phyloP scores from a whole-genome alignment of 2,113 vertebrate species.

The Megalops atlanticus region DNA sequence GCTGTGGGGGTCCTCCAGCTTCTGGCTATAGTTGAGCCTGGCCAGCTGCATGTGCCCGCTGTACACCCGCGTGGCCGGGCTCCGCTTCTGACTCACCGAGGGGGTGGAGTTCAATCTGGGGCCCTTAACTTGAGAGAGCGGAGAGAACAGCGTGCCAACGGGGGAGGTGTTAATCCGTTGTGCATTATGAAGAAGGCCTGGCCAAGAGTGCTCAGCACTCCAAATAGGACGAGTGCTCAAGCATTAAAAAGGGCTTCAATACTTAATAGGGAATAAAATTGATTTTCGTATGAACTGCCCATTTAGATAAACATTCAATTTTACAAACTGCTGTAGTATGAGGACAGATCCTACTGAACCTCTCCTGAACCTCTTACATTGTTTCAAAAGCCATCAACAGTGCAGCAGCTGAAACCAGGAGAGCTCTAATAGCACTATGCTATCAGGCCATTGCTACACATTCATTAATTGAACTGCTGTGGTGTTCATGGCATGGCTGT shows the following conservation, averaged over 20 bases:
- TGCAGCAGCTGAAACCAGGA: no score
- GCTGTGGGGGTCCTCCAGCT: constrained; percentile 60
- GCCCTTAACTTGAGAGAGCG: constrained; percentile 53
- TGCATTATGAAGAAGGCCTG: no score
- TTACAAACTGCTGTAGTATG: background rate
- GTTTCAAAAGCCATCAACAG: no score
- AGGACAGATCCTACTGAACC: no score
- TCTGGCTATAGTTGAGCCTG: constrained; percentile 42
- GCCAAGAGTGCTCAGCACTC: no score
- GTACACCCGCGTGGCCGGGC: constrained; percentile 49
- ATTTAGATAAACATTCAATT: background rate
- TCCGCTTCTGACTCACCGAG: background rate
- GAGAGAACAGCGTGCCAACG: constrained; percentile 9
- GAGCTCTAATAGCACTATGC: background rate
- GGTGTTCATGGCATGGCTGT: background rate
- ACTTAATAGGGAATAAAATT: background rate
- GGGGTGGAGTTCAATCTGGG: constrained; percentile 16
- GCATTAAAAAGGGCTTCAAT: background rate
- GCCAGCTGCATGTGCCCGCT: constrained; percentile 64
- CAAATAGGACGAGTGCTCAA: background rate
- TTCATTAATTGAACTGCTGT: background rate
- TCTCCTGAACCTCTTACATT: background rate
- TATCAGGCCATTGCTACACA: background rate
- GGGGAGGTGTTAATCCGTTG: constrained; percentile 34
- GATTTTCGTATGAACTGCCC: no score